phyloP scores from a whole-genome alignment of 2,113 vertebrate species.

The Tyrannus savana region DNA sequence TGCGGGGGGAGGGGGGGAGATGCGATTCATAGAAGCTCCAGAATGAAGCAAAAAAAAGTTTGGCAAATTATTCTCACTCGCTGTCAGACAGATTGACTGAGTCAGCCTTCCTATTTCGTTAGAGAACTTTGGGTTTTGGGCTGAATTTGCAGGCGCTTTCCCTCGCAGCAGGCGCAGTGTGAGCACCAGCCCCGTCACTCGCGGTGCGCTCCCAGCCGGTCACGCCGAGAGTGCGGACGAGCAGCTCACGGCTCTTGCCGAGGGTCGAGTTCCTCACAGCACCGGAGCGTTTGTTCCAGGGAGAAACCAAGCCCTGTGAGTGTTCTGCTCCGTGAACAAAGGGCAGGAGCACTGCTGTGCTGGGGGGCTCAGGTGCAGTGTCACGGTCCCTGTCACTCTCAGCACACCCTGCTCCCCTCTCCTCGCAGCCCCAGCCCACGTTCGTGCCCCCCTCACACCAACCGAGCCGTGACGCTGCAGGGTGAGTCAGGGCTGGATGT shows the following conservation, averaged over 20 bases:
- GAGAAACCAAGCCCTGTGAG: neutral
- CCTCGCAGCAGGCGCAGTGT: neutral
- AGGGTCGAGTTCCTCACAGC: neutral
- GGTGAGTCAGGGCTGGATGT: neutral
- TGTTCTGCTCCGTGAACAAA: neutral
- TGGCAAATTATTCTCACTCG: neutral
- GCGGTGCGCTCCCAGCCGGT: neutral
- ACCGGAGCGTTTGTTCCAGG: neutral
- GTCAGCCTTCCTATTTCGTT: neutral
- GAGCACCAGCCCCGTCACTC: neutral
- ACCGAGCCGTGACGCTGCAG: neutral
- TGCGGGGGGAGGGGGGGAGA: neutral
- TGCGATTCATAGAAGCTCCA: neutral
- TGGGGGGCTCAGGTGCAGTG: neutral
- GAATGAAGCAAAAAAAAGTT: neutral
- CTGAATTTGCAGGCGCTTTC: neutral
- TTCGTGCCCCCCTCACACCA: neutral
- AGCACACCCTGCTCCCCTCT: neutral
- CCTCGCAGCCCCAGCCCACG: neutral
- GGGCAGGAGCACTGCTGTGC: neutral
- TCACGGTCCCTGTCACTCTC: accelerated
- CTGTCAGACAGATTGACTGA: neutral
- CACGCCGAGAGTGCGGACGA: too few relatives aligned
- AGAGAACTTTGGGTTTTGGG: neutral
- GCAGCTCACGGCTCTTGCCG: accelerated